Base-by-base conservation (phyloP, 2,888 invertebrate genomes). In the Gibbula magus region DNA sequence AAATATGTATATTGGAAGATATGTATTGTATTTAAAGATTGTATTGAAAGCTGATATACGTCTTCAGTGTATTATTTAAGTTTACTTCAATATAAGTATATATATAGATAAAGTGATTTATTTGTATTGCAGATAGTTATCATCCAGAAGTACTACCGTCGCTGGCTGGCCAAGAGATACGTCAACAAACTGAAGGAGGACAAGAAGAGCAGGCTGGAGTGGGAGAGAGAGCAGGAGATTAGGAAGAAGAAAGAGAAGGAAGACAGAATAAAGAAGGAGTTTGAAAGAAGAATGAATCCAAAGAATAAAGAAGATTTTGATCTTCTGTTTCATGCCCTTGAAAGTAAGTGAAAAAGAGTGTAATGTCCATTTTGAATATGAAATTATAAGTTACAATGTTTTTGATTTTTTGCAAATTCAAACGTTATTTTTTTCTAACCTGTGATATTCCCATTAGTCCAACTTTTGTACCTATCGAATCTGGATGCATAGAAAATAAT, bases 291-390 rank as follows among this genome's bases (percentile, higher is more conserved):
- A 75, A 92, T 92, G 90, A 91, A 93, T 84, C 93, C 93, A 7
- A 92, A 91, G 81, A 87, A 91, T n/a, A 91, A 91, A 81, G 91
- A 91, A 83, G 93, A 93, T 80, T 93, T 93, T 85, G 92, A 93
- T 83, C 88, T 93, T 18, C 85, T 93, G 5, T 93, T 92, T 79
- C 89, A 91, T 85, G 92, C 92, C 53, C 85, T 93, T 35, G 92
- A 93, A 86, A 92, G 93, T 93, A 84, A 88, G 91, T 86, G 0
- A 13, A 54, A 53, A 35, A 61, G 45, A 45, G 10, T 45, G 1
- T 8, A 1, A 10, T n/a, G 13, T 13, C 13, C 45, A 45, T 45
- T 7, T 45, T 10, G 45, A 4, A 45, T 45, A 8, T 8, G 1
- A n/a, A n/a, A n/a, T n/a, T n/a, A n/a, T n/a, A n/a, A n/a, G n/a